Evolutionary conservation across 1,140 invertebrate species (phyloP).

Genomic region (Zaprionus nigranus): DNA sequence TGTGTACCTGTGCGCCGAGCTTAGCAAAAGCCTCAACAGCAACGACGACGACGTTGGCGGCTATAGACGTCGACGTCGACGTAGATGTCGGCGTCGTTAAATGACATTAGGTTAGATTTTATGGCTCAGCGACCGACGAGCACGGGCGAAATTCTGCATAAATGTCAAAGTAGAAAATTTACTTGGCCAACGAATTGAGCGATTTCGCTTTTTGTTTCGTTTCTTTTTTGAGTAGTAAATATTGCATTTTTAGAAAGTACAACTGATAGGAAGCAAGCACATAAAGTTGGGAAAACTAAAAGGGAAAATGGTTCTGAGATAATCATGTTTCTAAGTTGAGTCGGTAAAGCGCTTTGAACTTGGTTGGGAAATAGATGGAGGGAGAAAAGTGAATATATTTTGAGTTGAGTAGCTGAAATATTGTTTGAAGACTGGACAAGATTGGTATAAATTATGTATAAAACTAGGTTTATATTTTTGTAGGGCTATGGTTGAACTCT

Average conservation of each 20-base stretch:
- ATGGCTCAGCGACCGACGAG: conserved; percentile 51
- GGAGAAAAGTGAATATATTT: neutral
- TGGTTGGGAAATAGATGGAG: neutral
- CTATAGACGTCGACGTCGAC: conserved; percentile 21
- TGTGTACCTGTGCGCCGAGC: conserved; percentile 44
- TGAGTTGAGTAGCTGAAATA: neutral
- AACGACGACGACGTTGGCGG: conserved; percentile 11
- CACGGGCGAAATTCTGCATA: conserved; percentile 69
- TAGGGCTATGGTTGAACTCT: neutral
- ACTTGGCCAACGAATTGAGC: conserved; percentile 53
- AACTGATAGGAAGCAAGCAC: neutral
- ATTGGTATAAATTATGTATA: neutral
- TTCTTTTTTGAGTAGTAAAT: conserved; percentile 17
- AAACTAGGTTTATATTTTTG: neutral
- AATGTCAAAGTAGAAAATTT: conserved; percentile 76
- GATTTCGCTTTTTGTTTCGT: conserved; percentile 71
- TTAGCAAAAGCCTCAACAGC: conserved; percentile 35
- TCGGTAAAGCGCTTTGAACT: neutral
- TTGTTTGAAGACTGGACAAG: neutral
- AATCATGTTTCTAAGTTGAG: neutral
- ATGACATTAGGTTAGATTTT: conserved; percentile 80
- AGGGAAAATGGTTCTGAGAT: neutral
- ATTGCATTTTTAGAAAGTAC: conserved; percentile 14
- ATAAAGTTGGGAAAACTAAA: neutral
- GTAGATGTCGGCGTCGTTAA: conserved; percentile 56